Evolutionary conservation across 1,140 invertebrate species (phyloP).

Genomic region (Neuroterus valhalla): DNA sequence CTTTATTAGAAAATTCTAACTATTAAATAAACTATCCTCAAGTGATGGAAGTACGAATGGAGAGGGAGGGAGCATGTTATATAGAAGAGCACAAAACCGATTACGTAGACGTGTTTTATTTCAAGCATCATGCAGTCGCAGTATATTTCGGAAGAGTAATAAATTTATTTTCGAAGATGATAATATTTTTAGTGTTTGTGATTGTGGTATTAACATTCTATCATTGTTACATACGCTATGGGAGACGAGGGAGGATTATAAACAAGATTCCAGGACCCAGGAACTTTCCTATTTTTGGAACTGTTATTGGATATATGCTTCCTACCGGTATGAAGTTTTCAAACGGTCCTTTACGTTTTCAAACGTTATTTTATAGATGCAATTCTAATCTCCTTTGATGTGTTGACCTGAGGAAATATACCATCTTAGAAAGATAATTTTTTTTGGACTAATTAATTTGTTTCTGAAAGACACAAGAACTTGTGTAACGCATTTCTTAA

Average conservation of each 20-base stretch:
- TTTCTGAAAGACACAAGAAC: too few species aligned
- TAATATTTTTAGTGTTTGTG: background rate
- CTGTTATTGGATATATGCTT: slow-evolving; percentile 2
- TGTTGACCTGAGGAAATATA: too few species aligned
- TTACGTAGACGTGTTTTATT: background rate
- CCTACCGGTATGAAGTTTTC: background rate
- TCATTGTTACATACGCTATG: background rate
- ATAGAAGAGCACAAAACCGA: too few species aligned
- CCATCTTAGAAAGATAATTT: too few species aligned
- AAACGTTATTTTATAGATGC: background rate
- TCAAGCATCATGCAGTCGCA: background rate
- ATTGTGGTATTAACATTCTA: background rate
- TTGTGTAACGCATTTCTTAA: too few species aligned
- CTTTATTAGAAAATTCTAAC: too few species aligned
- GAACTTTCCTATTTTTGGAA: slow-evolving; percentile 4
- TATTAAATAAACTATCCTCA: too few species aligned
- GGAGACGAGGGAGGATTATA: background rate
- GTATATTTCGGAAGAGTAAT: background rate
- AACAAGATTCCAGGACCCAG: slow-evolving; percentile 9
- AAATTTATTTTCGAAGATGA: background rate
- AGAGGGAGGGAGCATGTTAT: too few species aligned
- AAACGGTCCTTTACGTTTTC: background rate
- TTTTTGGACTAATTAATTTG: too few species aligned
- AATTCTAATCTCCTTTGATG: too few species aligned
- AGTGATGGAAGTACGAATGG: too few species aligned